A percentile compares a stretch with the other conserved stretches of the same genome.
phyloP scores from a whole-genome alignment of 1,140 invertebrate species.

The Lasioglossum albipes region DNA sequence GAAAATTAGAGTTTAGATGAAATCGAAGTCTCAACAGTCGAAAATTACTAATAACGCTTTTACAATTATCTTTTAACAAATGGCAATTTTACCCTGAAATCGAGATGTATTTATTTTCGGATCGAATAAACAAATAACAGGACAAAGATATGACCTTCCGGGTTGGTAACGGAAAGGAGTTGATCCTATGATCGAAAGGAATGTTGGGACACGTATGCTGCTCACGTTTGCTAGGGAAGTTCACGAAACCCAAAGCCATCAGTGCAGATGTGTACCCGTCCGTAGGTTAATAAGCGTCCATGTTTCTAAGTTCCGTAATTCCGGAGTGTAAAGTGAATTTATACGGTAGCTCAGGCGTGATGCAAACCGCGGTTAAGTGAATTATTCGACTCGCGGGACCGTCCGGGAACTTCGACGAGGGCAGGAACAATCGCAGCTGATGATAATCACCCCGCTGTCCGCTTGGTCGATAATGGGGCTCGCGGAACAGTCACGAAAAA shows the following conservation, averaged over 20 bases:
- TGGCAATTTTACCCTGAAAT: no score
- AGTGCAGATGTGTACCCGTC: slow-evolving; percentile 20
- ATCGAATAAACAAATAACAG: no score
- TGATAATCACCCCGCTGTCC: slow-evolving; percentile 68
- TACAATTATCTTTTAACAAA: no score
- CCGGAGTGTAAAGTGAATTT: slow-evolving; percentile 50
- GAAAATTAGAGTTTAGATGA: no score
- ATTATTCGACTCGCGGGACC: slow-evolving; percentile 54
- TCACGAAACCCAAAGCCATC: slow-evolving; percentile 1
- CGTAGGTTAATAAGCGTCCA: slow-evolving; percentile 51
- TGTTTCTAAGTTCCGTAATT: slow-evolving; percentile 57
- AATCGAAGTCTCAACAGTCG: no score
- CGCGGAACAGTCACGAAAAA: slow-evolving; percentile 41
- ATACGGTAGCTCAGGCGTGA: slow-evolving; percentile 40
- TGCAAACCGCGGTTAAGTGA: slow-evolving; percentile 38
- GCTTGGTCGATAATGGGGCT: slow-evolving; percentile 52
- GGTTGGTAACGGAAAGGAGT: no score
- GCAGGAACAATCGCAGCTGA: slow-evolving; percentile 70
- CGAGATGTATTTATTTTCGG: no score
- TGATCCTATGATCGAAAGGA: no score
- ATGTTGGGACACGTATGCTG: no score
- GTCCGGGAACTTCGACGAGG: slow-evolving; percentile 42
- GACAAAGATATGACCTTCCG: no score
- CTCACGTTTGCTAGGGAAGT: background rate
- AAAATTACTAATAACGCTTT: no score